Conservation (phyloP, 2,888 invertebrate genomes). For the Lasioglossum villosulum region DNA sequence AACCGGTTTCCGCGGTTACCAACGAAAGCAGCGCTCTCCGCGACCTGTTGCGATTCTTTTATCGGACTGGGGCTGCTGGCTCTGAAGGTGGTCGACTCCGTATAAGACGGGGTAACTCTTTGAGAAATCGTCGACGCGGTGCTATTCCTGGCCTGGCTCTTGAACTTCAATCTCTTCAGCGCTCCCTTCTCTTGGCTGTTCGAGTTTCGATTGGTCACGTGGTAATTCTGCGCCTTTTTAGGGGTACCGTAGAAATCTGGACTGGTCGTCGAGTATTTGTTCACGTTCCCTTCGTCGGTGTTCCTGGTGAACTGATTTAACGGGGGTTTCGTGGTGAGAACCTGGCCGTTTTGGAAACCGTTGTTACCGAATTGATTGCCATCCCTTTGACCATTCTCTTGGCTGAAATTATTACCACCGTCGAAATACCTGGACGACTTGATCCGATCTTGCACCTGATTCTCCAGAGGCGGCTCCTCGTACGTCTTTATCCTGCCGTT, state of each 20-base stretch:
- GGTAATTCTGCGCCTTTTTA: slow-evolving; percentile 68
- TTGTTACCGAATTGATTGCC: slow-evolving; percentile 11
- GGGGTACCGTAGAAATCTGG: slow-evolving; percentile 54
- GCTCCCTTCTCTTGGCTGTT: slow-evolving; percentile 71
- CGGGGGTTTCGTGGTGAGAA: slow-evolving; percentile 18
- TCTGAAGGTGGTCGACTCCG: slow-evolving; percentile 81
- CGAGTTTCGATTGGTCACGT: slow-evolving; percentile 57
- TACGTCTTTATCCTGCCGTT: slow-evolving; percentile 81
- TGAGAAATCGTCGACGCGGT: slow-evolving; percentile 58
- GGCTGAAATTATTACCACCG: slow-evolving; percentile 41
- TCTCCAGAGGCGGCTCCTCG: slow-evolving; percentile 73
- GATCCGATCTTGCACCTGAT: slow-evolving; percentile 70
- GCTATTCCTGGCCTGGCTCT: slow-evolving; percentile 68
- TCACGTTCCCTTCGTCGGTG: slow-evolving; percentile 63
- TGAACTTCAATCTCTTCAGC: slow-evolving; percentile 64
- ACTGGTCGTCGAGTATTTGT: slow-evolving; percentile 66
- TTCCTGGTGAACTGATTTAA: slow-evolving; percentile 42
- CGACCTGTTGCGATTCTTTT: slow-evolving; percentile 89
- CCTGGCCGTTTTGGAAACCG: slow-evolving; percentile 39
- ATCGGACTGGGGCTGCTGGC: slow-evolving; percentile 85
- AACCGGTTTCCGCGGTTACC: slow-evolving; percentile 84
- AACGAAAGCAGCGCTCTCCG: slow-evolving; percentile 92
- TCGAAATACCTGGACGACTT: slow-evolving; percentile 51
- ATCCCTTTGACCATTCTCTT: slow-evolving; percentile 24
- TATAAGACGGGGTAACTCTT: slow-evolving; percentile 79